phyloP scores from a whole-genome alignment of 2,797 vertebrate genomes.

The Alfaro cultratus region DNA sequence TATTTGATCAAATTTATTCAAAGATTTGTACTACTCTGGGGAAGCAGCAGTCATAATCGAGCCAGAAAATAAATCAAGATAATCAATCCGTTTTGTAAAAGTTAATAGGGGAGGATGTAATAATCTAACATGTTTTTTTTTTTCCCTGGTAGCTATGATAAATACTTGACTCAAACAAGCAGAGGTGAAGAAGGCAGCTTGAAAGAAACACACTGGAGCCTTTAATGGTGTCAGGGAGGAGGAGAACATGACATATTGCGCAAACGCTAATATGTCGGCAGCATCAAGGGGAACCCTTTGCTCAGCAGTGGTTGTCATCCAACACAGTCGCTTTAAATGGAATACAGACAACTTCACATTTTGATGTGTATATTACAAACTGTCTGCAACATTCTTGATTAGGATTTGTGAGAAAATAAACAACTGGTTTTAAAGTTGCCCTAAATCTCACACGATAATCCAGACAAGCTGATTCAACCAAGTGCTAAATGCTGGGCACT shows the following conservation, averaged over 20 bases:
- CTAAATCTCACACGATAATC: conserved; percentile 39
- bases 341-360: conserved; percentile 12
- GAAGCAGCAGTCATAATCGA: not conserved
- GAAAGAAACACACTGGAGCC: conserved; percentile 35
- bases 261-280: conserved; percentile 25
- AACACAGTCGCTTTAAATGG: conserved; percentile 26
- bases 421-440: conserved; percentile 9
- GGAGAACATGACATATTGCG: conserved; percentile 35
- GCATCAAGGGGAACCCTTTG: conserved; percentile 21
- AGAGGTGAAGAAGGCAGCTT: conserved; percentile 34
- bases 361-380: not conserved
- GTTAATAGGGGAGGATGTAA: conserved; percentile 13
- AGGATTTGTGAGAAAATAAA: not conserved
- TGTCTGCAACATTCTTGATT: not conserved
- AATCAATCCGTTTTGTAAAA: not conserved
- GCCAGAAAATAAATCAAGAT: not conserved
- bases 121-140: conserved; percentile 36
- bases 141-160: conserved; percentile 21
- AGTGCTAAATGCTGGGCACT: conserved; percentile 57
- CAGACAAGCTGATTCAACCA: conserved; percentile 55
- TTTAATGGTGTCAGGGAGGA: conserved; percentile 41
- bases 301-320: conserved; percentile 17
- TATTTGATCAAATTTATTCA: not conserved
- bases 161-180: conserved; percentile 34
- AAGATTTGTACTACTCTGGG: not conserved